These are phyloP conservation scores for Parnassius smintheus DNA, from an alignment of 2,888 invertebrate species.

Conservation along the genomic window DNA sequence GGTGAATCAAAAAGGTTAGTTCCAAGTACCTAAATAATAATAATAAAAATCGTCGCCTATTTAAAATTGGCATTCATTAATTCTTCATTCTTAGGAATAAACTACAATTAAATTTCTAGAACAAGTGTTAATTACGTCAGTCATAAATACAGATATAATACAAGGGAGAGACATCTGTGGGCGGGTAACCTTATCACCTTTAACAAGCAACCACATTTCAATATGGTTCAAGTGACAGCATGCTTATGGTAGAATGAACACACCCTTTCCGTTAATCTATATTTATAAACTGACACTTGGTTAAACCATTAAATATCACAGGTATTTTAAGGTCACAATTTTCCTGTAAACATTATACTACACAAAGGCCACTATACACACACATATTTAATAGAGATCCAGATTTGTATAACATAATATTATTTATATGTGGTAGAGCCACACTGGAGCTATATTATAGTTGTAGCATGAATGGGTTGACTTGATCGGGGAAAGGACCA, in stretches of 20 bases:
- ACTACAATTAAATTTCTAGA: neutral
- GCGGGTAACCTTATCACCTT: conserved; percentile 18
- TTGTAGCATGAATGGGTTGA: too few species aligned
- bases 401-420: too few species aligned
- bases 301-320: conserved; percentile 12
- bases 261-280: conserved; percentile 23
- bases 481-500: too few species aligned
- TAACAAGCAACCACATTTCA: conserved; percentile 7
- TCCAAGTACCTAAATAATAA: too few species aligned
- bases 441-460: too few species aligned
- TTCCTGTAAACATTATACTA: conserved; percentile 10
- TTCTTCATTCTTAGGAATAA: neutral
- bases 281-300: conserved; percentile 4
- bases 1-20: too few species aligned
- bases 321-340: neutral
- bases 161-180: neutral
- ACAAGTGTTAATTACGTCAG: neutral
- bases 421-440: too few species aligned
- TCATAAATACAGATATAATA: neutral
- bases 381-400: too few species aligned
- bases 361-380: neutral
- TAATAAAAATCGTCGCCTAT: too few species aligned
- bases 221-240: conserved; percentile 10
- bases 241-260: conserved; percentile 19
- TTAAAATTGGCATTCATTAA: too few species aligned